Base-by-base conservation (phyloP, 2,797 vertebrate genomes). In the Vireo griseus region DNA sequence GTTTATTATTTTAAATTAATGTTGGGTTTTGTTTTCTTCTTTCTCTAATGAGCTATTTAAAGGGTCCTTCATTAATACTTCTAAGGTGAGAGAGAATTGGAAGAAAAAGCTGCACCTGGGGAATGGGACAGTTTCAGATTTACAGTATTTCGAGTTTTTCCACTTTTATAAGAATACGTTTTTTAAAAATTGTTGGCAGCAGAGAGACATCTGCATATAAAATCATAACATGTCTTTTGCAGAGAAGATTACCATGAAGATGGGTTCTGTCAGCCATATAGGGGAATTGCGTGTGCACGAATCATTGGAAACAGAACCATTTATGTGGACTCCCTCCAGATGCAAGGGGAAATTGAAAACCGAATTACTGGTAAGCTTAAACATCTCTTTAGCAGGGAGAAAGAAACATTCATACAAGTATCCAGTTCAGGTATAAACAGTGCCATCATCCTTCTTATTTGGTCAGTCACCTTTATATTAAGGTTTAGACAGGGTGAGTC, bases 331-430 rank as follows among this genome's bases (percentile, higher is more conserved):
- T 99, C 99, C 16, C 98, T 99, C 39, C 99, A 99, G 98, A 99
- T 99, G 98, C 99, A 99, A 96, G 99, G 99, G 7, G 99, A 99
- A 97, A 99, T 99, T 73, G 99, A 99, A 97, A 99, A 99, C 95
- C 98, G 99, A 71, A 99, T 99, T 95, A 99, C 99, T 63, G 99
- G 99, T 99, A 97, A 96, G 96, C 72, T 66, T 78, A 25, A 29
- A 16, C 15, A 9, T 68, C 14, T 83, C 18, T 57, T 47, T 35
- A 20, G 2, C 8, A 31, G 35, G 22, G 24, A 8, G 29, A 21
- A 35, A 45, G 18, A 63, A n/a, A 5, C 1, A 7, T 20, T 18
- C 4, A 0, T 55, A 5, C 50, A 74, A 68, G n/a, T n/a, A 29
- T n/a, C 6, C 28, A 51, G 8, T 54, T 21, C 5, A 42, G 9